Percentiles rank a stretch among this genome's conserved stretches.
phyloP scores from a whole-genome alignment of 2,797 vertebrate genomes.

The Liasis olivaceus region DNA sequence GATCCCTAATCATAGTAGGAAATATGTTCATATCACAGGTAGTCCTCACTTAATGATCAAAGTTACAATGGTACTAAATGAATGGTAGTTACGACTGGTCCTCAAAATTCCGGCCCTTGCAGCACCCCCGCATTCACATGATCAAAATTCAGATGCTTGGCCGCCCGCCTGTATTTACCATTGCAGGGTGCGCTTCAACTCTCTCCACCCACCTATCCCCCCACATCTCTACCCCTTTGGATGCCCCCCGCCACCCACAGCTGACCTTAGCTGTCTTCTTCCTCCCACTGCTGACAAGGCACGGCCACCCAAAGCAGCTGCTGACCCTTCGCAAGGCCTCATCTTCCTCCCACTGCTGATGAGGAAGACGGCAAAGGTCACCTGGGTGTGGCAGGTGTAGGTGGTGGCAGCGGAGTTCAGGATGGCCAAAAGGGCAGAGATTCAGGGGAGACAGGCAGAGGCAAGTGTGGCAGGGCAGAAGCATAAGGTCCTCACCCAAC shows the following conservation, averaged over 20 bases:
- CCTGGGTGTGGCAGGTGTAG: no score
- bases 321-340: no score
- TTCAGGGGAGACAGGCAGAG: no score
- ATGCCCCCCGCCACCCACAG: background rate
- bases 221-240: background rate
- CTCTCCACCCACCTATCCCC: background rate
- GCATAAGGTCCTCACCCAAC: no score
- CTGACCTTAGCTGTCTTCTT: background rate
- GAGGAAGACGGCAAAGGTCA: no score
- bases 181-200: background rate
- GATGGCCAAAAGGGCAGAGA: no score
- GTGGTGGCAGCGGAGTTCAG: no score
- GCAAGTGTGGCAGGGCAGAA: no score
- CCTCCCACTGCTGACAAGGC: background rate
- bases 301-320: no score
- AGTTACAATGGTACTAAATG: background rate
- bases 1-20: background rate
- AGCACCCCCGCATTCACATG: background rate
- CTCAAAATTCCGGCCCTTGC: background rate
- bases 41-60: background rate
- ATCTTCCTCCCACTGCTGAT: no score
- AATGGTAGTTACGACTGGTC: background rate
- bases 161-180: background rate
- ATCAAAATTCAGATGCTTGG: background rate
- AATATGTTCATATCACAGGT: background rate